Conservation (phyloP, 1,140 invertebrate species). For the Cataglyphis hispanica region DNA sequence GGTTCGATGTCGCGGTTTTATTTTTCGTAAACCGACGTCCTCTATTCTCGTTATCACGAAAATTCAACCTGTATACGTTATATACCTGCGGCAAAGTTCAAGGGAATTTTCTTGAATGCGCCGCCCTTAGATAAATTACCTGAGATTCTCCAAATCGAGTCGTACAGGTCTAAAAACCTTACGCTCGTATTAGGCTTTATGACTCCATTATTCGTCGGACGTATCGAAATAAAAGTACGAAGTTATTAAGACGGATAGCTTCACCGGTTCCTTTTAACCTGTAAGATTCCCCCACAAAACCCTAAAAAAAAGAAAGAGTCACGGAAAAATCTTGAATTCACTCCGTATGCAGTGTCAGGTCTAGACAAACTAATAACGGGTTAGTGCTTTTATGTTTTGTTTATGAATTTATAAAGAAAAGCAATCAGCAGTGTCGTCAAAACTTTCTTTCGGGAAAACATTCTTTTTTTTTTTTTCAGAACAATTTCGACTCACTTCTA, state of each 20-base stretch:
- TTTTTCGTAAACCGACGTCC: too few species aligned
- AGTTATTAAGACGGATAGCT: slow-evolving; percentile 35
- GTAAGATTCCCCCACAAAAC: not conserved
- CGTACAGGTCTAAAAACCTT: not conserved
- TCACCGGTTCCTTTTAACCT: not conserved
- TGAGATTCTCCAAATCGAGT: slow-evolving; percentile 46
- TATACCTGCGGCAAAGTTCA: slow-evolving; percentile 25
- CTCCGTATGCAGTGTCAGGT: not conserved
- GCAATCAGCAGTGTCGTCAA: not conserved
- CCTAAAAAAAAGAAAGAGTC: not conserved
- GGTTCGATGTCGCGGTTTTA: not conserved
- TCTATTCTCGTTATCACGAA: slow-evolving; percentile 21
- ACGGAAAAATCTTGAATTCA: not conserved
- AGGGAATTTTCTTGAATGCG: slow-evolving; percentile 17
- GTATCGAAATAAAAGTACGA: slow-evolving; percentile 56
- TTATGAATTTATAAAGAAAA: not conserved
- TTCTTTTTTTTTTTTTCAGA: not conserved
- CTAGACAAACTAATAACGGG: not conserved
- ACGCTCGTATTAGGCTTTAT: slow-evolving; percentile 55
- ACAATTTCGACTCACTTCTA: not conserved
- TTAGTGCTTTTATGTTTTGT: not conserved
- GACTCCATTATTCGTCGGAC: slow-evolving; percentile 64
- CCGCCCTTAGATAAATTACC: slow-evolving; percentile 66
- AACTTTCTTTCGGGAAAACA: not conserved
- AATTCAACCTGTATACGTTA: not conserved